phyloP scores from a whole-genome alignment of 2,113 vertebrate species.

The Propithecus coquereli region DNA sequence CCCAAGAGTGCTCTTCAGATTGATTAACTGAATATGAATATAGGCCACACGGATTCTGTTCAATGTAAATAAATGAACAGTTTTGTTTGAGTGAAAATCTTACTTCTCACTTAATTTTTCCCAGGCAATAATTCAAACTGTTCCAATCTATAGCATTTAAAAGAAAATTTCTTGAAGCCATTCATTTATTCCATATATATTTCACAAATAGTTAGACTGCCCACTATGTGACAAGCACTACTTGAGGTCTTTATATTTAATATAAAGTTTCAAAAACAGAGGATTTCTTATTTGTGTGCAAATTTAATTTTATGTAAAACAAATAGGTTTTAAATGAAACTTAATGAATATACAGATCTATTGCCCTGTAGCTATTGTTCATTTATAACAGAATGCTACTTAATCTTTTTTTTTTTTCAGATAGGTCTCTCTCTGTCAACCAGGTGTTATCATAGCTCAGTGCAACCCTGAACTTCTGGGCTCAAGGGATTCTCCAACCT shows the following conservation, averaged over 20 bases:
- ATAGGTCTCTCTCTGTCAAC: too few relatives aligned
- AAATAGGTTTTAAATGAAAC: neutral
- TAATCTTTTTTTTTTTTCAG: too few relatives aligned
- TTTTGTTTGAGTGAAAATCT: neutral
- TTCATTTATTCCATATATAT: neutral
- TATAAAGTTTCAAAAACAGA: slow-evolving; percentile 4
- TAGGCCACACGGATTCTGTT: neutral
- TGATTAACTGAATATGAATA: neutral
- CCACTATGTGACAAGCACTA: neutral
- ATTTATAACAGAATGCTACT: neutral
- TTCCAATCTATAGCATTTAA: neutral
- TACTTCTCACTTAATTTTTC: neutral
- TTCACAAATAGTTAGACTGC: neutral
- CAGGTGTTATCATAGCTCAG: too few relatives aligned
- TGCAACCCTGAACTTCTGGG: too few relatives aligned
- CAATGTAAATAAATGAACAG: neutral
- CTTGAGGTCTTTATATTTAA: neutral
- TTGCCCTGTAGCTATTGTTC: neutral
- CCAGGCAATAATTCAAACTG: neutral
- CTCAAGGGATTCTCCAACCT: too few relatives aligned
- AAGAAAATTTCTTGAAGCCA: neutral
- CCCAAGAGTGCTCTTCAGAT: neutral
- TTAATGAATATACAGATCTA: neutral
- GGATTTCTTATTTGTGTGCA: neutral
- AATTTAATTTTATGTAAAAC: neutral